These are phyloP conservation scores for Pimephales promelas DNA, from an alignment of 2,113 vertebrate genomes.

Conservation along the genomic window DNA sequence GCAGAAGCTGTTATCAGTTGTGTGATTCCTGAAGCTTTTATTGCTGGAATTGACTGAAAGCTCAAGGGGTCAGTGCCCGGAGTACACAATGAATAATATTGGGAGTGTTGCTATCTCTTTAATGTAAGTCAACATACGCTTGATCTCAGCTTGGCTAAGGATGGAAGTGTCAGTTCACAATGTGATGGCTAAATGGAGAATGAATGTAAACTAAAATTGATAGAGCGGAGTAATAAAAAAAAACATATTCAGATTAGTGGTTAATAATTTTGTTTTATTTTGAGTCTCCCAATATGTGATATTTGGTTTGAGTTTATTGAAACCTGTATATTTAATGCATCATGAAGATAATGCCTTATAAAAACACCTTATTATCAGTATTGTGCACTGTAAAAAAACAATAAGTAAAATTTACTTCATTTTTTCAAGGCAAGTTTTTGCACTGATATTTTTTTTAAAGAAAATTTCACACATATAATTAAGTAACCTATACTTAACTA, in stretches of 20 bases:
- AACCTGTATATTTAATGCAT: neutral
- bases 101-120: conserved; percentile 5
- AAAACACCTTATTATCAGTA: neutral
- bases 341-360: neutral
- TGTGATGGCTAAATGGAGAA: neutral
- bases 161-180: neutral
- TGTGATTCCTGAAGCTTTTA: conserved; percentile 18
- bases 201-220: neutral
- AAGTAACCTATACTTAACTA: too few relatives aligned
- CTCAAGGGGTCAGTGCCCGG: neutral
- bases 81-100: conserved; percentile 16
- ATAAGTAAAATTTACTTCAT: too few relatives aligned
- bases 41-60: conserved; percentile 10
- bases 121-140: neutral
- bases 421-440: too few relatives aligned
- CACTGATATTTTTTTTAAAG: too few relatives aligned
- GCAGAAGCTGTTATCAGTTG: conserved; percentile 3
- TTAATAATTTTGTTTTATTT: neutral
- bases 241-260: too few relatives aligned
- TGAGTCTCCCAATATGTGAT: neutral
- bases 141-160: neutral
- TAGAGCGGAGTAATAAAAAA: too few relatives aligned
- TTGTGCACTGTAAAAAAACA: too few relatives aligned
- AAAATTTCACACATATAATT: too few relatives aligned
- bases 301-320: neutral